phyloP scores from a whole-genome alignment of 2,888 invertebrate genomes.

The Saturnia pavonia region DNA sequence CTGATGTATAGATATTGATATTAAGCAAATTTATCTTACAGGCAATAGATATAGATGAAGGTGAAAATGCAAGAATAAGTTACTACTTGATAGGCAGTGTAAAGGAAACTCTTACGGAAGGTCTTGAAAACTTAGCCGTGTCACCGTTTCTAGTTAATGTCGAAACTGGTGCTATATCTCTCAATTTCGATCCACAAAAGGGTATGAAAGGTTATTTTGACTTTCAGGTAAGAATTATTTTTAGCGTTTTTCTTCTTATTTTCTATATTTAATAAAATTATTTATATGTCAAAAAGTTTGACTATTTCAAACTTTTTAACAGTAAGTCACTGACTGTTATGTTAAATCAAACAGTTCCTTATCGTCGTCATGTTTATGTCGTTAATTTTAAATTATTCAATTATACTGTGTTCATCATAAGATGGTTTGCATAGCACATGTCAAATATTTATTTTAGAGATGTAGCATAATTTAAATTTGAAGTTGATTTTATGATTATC shows the following conservation, averaged over 20 bases:
- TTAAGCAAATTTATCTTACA: constrained; percentile 41
- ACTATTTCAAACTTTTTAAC: neutral
- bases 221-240: constrained; percentile 84
- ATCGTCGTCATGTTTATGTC: too few species aligned
- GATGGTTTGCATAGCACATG: too few species aligned
- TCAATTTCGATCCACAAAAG: constrained; percentile 97
- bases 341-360: too few species aligned
- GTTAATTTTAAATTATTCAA: too few species aligned
- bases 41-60: constrained; percentile 90
- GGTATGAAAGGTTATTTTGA: constrained; percentile 99
- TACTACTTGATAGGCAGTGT: constrained; percentile 91
- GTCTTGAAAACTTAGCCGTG: constrained; percentile 89
- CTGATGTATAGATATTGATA: neutral
- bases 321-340: too few species aligned
- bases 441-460: too few species aligned
- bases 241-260: neutral
- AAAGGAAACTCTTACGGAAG: constrained; percentile 92
- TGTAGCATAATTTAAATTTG: too few species aligned
- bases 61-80: constrained; percentile 86
- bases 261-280: neutral
- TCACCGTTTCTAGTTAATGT: constrained; percentile 92
- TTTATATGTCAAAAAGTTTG: neutral
- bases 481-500: too few species aligned
- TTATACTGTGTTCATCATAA: too few species aligned
- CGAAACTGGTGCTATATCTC: constrained; percentile 90